phyloP scores from a whole-genome alignment of 2,888 invertebrate genomes.

The Agrotis ipsilon region DNA sequence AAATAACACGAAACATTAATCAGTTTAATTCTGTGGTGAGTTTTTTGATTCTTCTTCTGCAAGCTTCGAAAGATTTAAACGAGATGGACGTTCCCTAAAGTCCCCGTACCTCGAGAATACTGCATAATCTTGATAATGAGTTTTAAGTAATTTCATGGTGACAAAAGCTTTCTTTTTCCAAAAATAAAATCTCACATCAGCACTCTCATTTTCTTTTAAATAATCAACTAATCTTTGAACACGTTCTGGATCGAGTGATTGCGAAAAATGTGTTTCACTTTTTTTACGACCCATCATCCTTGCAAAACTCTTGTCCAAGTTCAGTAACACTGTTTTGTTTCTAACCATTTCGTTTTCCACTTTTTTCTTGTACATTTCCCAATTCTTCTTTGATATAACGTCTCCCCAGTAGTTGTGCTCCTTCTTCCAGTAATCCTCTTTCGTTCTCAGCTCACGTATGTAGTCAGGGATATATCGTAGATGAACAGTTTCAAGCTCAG shows the following conservation, averaged over 20 bases:
- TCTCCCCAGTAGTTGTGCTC: conserved; percentile 7
- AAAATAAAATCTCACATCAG: rapidly evolving
- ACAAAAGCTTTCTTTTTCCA: neutral
- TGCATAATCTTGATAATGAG: neutral
- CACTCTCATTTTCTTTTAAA: neutral
- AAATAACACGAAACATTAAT: neutral
- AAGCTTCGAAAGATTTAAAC: neutral
- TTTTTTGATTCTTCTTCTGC: neutral
- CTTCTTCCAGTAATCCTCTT: conserved; percentile 3
- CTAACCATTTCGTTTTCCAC: neutral
- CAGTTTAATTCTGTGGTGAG: neutral
- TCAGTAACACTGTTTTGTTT: neutral
- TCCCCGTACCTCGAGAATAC: neutral
- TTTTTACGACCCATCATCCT: neutral
- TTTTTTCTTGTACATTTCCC: conserved; percentile 7
- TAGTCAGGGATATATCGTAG: conserved; percentile 15
- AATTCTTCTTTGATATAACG: conserved; percentile 6
- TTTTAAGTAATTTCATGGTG: rapidly evolving
- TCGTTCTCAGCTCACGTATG: neutral
- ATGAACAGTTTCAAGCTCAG: neutral
- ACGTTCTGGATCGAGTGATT: conserved; percentile 13
- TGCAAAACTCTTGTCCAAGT: neutral
- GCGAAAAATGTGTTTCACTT: neutral
- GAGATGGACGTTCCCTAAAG: neutral
- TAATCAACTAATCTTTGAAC: neutral